phyloP scores from a whole-genome alignment of 2,113 vertebrate species.

The Phaethon lepturus region DNA sequence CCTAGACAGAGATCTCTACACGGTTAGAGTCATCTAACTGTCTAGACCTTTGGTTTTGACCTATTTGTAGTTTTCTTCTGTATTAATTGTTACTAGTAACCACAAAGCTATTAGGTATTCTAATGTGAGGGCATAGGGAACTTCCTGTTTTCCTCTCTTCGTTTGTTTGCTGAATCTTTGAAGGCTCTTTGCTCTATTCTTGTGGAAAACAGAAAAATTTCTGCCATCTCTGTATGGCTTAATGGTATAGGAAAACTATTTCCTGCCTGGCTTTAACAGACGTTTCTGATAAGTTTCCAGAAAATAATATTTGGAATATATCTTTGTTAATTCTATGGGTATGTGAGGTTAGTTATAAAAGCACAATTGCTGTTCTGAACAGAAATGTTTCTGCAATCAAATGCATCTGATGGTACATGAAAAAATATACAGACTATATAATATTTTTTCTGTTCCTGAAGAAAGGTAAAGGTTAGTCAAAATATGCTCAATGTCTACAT shows the following conservation, averaged over 20 bases:
- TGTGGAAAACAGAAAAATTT: not conserved
- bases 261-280: not conserved
- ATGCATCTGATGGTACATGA: not conserved
- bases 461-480: not conserved
- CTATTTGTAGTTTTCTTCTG: not conserved
- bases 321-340: not conserved
- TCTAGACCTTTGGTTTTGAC: not conserved
- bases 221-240: not conserved
- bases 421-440: not conserved
- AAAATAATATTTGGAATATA: not conserved
- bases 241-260: not conserved
- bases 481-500: not conserved
- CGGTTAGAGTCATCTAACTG: not conserved
- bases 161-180: not conserved
- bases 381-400: not conserved
- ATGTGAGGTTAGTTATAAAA: not conserved
- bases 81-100: not conserved
- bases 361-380: not conserved
- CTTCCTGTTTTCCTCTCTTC: not conserved
- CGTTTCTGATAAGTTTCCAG: not conserved
- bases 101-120: not conserved
- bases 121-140: not conserved
- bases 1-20: not conserved
- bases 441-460: not conserved
- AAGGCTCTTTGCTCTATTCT: not conserved